Percentiles rank a stretch among this genome's conserved stretches.
These are phyloP conservation scores for Drosophila koepferae DNA, from an alignment of 2,888 invertebrate genomes.

Conservation along the genomic window DNA sequence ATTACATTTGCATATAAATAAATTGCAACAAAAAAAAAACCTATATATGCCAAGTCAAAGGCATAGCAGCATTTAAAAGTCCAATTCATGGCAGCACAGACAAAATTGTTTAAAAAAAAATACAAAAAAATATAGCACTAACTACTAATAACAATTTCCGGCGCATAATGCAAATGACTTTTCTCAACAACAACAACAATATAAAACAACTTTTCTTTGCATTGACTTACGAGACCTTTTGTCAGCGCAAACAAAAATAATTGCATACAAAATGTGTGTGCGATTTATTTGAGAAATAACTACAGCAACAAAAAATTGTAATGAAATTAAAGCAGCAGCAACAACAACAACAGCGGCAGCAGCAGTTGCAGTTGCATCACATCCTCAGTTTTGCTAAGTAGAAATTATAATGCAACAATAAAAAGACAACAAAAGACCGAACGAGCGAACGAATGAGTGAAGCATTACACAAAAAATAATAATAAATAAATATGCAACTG, in stretches of 20 bases:
- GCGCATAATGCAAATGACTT: conserved; percentile 78
- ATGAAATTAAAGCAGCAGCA: conserved; percentile 67
- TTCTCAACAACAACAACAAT: conserved; percentile 66
- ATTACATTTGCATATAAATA: conserved; percentile 75
- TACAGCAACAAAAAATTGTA: conserved; percentile 54
- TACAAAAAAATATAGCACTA: conserved; percentile 34
- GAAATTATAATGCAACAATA: conserved; percentile 79
- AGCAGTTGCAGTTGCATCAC: conserved; percentile 62
- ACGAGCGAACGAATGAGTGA: conserved; percentile 24
- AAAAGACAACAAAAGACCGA: conserved; percentile 57
- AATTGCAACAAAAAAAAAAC: conserved; percentile 54
- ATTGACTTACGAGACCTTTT: conserved; percentile 72
- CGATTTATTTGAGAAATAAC: conserved; percentile 81
- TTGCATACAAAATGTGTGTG: conserved; percentile 80
- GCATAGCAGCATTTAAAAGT: conserved; percentile 68
- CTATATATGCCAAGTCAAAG: conserved; percentile 66
- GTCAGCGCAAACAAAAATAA: conserved; percentile 69
- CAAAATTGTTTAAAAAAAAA: conserved; percentile 44
- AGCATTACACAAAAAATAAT: conserved; percentile 54
- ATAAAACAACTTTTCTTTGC: conserved; percentile 66
- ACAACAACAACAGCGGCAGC: conserved; percentile 2
- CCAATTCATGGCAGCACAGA: conserved; percentile 59
- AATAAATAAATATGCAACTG: conserved; percentile 73
- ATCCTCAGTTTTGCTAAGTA: conserved; percentile 76
- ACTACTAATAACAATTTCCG: conserved; percentile 78